These are phyloP conservation scores for Percina caprodes DNA, from an alignment of 2,113 vertebrate genomes.

Conservation along the genomic window DNA sequence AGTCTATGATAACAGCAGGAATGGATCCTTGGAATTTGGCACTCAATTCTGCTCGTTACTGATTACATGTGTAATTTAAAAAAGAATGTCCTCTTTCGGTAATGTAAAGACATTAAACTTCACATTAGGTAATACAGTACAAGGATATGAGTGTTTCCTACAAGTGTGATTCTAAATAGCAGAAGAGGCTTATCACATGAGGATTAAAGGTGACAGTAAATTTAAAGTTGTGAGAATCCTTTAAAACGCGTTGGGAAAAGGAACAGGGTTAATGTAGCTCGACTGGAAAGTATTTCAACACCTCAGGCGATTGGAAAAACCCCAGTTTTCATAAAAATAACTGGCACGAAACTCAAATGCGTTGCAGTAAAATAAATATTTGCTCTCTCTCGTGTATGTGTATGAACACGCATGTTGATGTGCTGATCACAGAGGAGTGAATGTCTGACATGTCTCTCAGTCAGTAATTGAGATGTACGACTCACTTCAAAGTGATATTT, in stretches of 20 bases:
- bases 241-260: slow-evolving; percentile 45
- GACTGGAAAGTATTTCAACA: slow-evolving; percentile 62
- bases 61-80: slow-evolving; percentile 2
- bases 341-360: slow-evolving; percentile 38
- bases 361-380: slow-evolving; percentile 15
- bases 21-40: slow-evolving; percentile 8
- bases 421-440: slow-evolving; percentile 10
- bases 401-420: slow-evolving; percentile 6
- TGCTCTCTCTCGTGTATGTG: background rate
- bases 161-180: background rate
- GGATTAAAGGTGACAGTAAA: slow-evolving; percentile 12
- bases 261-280: slow-evolving; percentile 45
- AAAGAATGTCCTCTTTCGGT: background rate
- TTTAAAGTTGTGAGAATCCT: background rate
- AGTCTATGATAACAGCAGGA: slow-evolving; percentile 16
- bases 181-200: background rate
- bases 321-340: slow-evolving; percentile 38
- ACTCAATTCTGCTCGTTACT: background rate
- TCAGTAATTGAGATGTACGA: slow-evolving; percentile 9
- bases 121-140: background rate
- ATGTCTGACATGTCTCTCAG: background rate
- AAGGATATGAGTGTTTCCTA: background rate
- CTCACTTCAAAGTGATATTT: background rate
- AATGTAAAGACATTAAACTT: slow-evolving; percentile 11
- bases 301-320: slow-evolving; percentile 57